A percentile compares a stretch with the other conserved stretches of the same genome.
phyloP scores from a whole-genome alignment of 2,888 invertebrate species.

The Syritta pipiens region DNA sequence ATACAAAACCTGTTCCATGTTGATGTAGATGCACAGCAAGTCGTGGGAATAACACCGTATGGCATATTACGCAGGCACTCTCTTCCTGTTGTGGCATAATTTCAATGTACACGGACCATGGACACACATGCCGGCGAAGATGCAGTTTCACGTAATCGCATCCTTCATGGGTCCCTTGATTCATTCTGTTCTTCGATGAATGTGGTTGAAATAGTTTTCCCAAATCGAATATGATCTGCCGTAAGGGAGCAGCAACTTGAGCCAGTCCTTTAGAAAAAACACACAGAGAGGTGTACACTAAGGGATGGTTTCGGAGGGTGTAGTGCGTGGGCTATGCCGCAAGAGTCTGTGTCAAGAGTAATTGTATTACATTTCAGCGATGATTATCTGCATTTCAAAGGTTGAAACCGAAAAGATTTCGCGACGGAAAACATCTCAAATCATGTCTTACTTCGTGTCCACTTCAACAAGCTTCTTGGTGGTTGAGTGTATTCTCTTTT shows the following conservation, averaged over 20 bases:
- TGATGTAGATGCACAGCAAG: not conserved
- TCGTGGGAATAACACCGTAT: constrained; percentile 56
- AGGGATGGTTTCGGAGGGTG: not conserved
- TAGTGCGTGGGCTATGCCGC: not conserved
- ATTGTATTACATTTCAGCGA: constrained; percentile 7
- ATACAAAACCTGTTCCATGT: constrained; percentile 36
- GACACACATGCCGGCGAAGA: constrained; percentile 17
- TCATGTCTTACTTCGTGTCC: not conserved
- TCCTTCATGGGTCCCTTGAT: constrained; percentile 10
- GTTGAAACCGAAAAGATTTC: constrained; percentile 28
- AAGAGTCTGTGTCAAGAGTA: constrained; percentile 28
- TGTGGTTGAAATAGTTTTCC: constrained; percentile 46
- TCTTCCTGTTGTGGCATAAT: constrained; percentile 11
- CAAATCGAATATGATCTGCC: constrained; percentile 42
- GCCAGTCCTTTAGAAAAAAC: constrained; percentile 29
- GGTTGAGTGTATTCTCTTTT: not conserved
- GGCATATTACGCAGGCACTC: constrained; percentile 17
- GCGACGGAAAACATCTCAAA: constrained; percentile 44
- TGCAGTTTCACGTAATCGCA: constrained; percentile 44
- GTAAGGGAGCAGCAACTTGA: constrained; percentile 38
- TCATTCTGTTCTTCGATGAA: constrained; percentile 18
- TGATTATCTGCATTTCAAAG: constrained; percentile 1
- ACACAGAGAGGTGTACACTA: not conserved
- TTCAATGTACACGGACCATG: constrained; percentile 10
- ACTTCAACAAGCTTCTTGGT: not conserved